phyloP scores from a whole-genome alignment of 2,888 invertebrate species.

The Atethmia centrago region DNA sequence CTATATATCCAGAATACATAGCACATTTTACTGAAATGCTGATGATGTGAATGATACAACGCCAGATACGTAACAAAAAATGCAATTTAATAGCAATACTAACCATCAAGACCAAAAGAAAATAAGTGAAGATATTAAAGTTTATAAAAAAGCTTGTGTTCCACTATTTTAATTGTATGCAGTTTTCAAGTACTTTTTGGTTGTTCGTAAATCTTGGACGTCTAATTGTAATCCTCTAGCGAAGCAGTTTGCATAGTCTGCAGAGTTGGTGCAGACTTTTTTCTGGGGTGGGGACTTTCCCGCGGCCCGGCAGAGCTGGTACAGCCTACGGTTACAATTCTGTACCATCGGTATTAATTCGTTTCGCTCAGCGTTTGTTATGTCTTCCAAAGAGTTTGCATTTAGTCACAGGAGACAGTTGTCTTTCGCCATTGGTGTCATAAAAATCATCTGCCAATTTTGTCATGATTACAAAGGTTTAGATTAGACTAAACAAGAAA shows the following conservation, averaged over 20 bases:
- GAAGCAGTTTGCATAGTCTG: slow-evolving; percentile 20
- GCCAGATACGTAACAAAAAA: background rate
- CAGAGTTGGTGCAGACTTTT: slow-evolving; percentile 18
- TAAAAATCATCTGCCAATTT: background rate
- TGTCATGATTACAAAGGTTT: background rate
- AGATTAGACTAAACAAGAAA: background rate
- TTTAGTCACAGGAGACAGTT: background rate
- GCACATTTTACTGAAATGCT: too few relatives aligned
- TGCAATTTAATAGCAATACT: background rate
- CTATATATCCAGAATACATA: background rate
- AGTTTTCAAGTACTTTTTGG: slow-evolving; percentile 8
- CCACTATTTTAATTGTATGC: slow-evolving; percentile 9
- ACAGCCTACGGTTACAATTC: slow-evolving; percentile 8
- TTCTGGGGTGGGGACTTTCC: too few relatives aligned
- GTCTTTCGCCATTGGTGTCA: background rate
- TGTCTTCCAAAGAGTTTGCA: background rate
- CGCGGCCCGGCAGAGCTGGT: too few relatives aligned
- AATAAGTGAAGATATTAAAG: background rate
- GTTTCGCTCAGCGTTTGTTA: background rate
- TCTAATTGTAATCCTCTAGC: slow-evolving; percentile 24
- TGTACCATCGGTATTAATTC: slow-evolving; percentile 30
- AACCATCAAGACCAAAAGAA: background rate
- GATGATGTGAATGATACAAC: background rate
- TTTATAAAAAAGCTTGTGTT: background rate
- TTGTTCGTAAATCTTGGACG: background rate